Evolutionary conservation across 1,140 invertebrate species (phyloP), one percentile per base, ranked within the genome.

Genomic region (Vanessa atalanta): DNA sequence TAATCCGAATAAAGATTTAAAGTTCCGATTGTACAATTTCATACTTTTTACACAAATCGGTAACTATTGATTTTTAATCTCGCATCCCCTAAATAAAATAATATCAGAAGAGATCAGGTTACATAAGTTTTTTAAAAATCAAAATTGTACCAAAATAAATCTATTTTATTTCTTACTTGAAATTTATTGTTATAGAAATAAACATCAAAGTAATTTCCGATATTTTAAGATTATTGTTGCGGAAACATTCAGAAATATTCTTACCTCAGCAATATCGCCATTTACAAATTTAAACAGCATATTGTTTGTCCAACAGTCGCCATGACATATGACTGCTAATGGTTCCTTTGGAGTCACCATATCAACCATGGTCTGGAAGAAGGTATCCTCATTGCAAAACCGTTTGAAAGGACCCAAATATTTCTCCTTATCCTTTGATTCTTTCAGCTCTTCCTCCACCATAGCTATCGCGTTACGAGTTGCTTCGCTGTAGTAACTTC

Each of bases 231-330:
- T 31, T 31, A 31, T 31, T 31, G 2, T 31, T 31, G 26, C 26
- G 2, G 5, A 31, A 31, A 31, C 26, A 31, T 31, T 31, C 20
- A 31, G 0, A 31, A 15, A 50, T 50, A 15, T 13, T 50, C 65
- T 78, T 81, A 95, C 95, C 86, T 95, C 94, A 60, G 87, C 82
- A 74, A 95, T 92, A 64, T 93, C 84, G 0, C 88, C 86, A 47
- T 92, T 82, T 15, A 93, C 92, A 73, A 95, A 95, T 63, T 93
- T 91, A 80, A 96, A 96, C 1, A 96, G 80, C 76, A 96, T 94
- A 85, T 96, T 96, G 76, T 96, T 96, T 0, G 95, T 96, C 96
- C 96, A 96, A 82, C 95, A 96, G 73, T 96, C 96, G 0, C 96
- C 96, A 76, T 96, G 96, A 71, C 95, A 95, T 70, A 96, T 95